phyloP scores from a whole-genome alignment of 1,140 invertebrate genomes.

The Cydia pomonella region DNA sequence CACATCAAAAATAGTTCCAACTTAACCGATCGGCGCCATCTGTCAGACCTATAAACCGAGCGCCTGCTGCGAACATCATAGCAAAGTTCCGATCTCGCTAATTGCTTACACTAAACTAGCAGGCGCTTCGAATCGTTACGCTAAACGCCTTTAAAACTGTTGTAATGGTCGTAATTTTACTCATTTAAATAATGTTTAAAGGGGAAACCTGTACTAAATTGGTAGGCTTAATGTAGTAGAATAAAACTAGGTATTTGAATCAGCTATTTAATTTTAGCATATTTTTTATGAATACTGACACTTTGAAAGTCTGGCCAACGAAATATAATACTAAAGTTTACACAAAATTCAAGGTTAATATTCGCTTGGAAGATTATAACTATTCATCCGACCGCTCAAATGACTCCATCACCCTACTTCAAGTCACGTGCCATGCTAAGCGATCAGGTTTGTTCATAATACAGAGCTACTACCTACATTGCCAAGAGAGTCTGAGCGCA shows the following conservation, averaged over 20 bases:
- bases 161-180: slow-evolving; percentile 18
- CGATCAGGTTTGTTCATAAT: no score
- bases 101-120: slow-evolving; percentile 32
- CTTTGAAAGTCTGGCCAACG: no score
- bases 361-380: no score
- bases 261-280: no score
- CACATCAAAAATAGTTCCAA: slow-evolving; percentile 23
- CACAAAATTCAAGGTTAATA: no score
- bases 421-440: no score
- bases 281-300: no score
- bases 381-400: no score
- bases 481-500: no score
- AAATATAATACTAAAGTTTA: no score
- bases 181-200: slow-evolving; percentile 12
- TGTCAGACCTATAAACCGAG: slow-evolving; percentile 20
- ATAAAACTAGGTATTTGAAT: not conserved
- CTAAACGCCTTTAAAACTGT: slow-evolving; percentile 24
- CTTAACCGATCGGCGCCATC: slow-evolving; percentile 30
- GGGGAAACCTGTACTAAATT: not conserved
- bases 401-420: no score
- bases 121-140: slow-evolving; percentile 21
- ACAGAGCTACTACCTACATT: no score
- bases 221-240: not conserved
- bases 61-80: slow-evolving; percentile 30
- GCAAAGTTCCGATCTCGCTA: slow-evolving; percentile 30